A percentile compares a stretch with the other conserved stretches of the same genome.
phyloP scores from a whole-genome alignment of 2,113 vertebrate genomes.

The Myodes glareolus region DNA sequence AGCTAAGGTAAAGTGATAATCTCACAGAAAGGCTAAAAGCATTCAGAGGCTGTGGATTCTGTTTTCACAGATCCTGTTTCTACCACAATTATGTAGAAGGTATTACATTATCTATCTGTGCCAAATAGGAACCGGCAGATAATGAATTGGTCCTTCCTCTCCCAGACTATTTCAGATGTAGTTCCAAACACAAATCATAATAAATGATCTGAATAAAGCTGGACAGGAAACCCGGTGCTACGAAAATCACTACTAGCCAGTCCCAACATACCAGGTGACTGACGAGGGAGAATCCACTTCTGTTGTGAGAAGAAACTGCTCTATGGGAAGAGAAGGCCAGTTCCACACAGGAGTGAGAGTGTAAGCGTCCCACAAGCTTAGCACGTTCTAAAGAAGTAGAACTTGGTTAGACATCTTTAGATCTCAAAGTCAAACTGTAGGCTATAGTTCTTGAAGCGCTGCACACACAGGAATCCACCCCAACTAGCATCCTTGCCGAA shows the following conservation, averaged over 20 bases:
- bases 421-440: not conserved
- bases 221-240: not conserved
- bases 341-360: slow-evolving; percentile 90
- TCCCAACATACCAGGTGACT: slow-evolving; percentile 83
- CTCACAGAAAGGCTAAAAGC: slow-evolving; percentile 11
- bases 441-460: not conserved
- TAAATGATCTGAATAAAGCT: not conserved
- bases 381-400: slow-evolving; percentile 85
- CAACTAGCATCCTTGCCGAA: not conserved
- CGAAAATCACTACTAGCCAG: not conserved
- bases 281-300: slow-evolving; percentile 91
- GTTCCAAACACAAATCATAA: not conserved
- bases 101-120: not conserved
- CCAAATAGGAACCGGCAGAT: not conserved
- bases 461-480: not conserved
- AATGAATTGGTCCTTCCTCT: not conserved
- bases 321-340: slow-evolving; percentile 88
- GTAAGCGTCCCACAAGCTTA: slow-evolving; percentile 93
- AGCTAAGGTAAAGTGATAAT: not conserved
- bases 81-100: not conserved
- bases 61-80: slow-evolving; percentile 31
- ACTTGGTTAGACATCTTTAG: not conserved
- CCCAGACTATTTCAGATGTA: not conserved
- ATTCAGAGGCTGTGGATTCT: not conserved
- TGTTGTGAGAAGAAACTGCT: slow-evolving; percentile 94